These are phyloP conservation scores for Glaucomys volans DNA, from an alignment of 2,113 vertebrate species.

Conservation along the genomic window DNA sequence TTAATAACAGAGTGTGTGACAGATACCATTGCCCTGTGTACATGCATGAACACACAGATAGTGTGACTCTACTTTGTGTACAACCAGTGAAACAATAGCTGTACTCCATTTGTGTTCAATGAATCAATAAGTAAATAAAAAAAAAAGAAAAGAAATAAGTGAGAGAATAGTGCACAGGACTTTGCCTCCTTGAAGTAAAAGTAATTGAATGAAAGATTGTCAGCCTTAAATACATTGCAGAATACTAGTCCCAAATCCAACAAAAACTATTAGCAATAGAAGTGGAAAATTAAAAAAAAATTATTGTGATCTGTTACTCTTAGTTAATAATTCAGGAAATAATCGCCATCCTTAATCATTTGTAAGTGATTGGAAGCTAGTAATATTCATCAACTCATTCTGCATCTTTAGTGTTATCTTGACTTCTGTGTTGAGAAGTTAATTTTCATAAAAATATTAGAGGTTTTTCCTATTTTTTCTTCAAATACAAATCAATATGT, in stretches of 20 bases:
- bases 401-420: background rate
- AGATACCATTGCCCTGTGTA: too few species aligned
- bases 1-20: too few species aligned
- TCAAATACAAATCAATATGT: background rate
- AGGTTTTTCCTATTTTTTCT: background rate
- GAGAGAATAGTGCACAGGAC: background rate
- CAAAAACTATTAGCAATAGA: background rate
- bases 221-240: background rate
- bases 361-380: background rate
- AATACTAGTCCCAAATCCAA: background rate
- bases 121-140: too few species aligned
- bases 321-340: background rate
- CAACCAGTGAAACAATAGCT: too few species aligned
- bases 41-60: too few species aligned
- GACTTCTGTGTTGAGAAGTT: background rate
- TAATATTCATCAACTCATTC: background rate
- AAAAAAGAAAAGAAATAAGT: too few species aligned
- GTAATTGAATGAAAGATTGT: constrained; percentile 3
- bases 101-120: too few species aligned
- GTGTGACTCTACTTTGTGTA: too few species aligned
- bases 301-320: background rate
- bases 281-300: background rate
- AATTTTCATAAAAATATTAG: background rate
- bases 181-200: background rate
- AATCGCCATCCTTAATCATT: background rate